Evolutionary conservation across 1,140 invertebrate species (phyloP).

Genomic region (Diploscapter pachys): DNA sequence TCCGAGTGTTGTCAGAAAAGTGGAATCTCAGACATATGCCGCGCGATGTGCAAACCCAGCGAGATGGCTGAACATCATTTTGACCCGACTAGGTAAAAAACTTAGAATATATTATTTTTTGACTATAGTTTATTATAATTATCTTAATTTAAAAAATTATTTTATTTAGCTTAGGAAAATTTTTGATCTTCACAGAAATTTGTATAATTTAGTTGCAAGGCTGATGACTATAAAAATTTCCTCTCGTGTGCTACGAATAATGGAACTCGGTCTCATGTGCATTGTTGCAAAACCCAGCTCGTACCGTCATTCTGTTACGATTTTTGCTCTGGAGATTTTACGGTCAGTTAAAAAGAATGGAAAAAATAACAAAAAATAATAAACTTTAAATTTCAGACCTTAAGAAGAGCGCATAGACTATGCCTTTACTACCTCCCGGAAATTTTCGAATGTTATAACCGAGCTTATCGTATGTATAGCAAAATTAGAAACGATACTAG

Average conservation of each 20-base stretch:
- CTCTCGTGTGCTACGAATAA: conserved; percentile 40
- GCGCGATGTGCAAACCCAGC: conserved; percentile 39
- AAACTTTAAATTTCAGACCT: conserved; percentile 27
- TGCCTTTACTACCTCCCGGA: conserved; percentile 45
- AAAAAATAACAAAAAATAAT: background rate
- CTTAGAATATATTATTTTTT: background rate
- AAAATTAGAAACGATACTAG: background rate
- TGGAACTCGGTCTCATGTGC: conserved; percentile 38
- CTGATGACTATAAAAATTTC: conserved; percentile 44
- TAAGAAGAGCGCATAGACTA: conserved; percentile 39
- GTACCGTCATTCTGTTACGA: conserved; percentile 44
- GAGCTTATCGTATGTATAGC: conserved; percentile 36
- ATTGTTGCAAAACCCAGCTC: conserved; percentile 41
- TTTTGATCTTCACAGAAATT: no score
- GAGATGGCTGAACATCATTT: conserved; percentile 40
- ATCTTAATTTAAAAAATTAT: background rate
- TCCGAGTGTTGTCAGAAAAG: conserved; percentile 40
- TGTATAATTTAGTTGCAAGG: conserved; percentile 32
- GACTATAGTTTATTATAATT: background rate
- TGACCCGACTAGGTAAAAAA: conserved; percentile 34
- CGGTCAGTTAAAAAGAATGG: background rate
- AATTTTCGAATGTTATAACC: conserved; percentile 41
- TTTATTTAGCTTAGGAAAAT: background rate
- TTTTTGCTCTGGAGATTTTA: conserved; percentile 41
- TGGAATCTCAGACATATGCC: conserved; percentile 38